Evolutionary conservation across 2,888 invertebrate genomes (phyloP).

Genomic region (Opisthograptis luteolata): DNA sequence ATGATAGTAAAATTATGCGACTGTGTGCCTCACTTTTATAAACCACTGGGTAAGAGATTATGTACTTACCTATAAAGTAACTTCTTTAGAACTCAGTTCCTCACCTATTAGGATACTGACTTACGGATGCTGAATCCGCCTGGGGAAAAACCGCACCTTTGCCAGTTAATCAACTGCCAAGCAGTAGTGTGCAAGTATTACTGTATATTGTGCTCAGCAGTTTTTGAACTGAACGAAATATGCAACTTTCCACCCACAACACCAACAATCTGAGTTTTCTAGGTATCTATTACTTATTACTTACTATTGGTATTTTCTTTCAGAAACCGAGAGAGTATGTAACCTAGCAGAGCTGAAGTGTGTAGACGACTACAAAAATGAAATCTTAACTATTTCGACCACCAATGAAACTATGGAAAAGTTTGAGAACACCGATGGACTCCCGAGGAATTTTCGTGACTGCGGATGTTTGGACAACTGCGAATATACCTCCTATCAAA

Average conservation of each 20-base stretch:
- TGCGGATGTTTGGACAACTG: slow-evolving; percentile 70
- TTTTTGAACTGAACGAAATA: no score
- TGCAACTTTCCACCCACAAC: no score
- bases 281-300: no score
- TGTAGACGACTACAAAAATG: slow-evolving; percentile 57
- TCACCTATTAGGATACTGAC: no score
- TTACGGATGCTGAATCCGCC: no score
- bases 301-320: slow-evolving; percentile 14
- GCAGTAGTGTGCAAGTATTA: no score
- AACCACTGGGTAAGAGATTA: slow-evolving; percentile 81
- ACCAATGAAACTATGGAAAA: slow-evolving; percentile 49
- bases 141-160: no score
- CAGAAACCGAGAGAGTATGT: slow-evolving; percentile 69
- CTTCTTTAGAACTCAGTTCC: no score
- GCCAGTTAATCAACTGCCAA: no score
- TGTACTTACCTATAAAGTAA: no score
- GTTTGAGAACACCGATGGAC: slow-evolving; percentile 40
- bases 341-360: slow-evolving; percentile 64
- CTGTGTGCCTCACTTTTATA: slow-evolving; percentile 90
- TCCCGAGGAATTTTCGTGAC: slow-evolving; percentile 60
- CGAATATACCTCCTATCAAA: slow-evolving; percentile 64
- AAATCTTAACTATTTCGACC: slow-evolving; percentile 60
- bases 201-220: no score
- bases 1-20: slow-evolving; percentile 86
- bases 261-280: no score